Evolutionary conservation across 2,113 vertebrate species (phyloP).

Genomic region (Hippocampus comes): DNA sequence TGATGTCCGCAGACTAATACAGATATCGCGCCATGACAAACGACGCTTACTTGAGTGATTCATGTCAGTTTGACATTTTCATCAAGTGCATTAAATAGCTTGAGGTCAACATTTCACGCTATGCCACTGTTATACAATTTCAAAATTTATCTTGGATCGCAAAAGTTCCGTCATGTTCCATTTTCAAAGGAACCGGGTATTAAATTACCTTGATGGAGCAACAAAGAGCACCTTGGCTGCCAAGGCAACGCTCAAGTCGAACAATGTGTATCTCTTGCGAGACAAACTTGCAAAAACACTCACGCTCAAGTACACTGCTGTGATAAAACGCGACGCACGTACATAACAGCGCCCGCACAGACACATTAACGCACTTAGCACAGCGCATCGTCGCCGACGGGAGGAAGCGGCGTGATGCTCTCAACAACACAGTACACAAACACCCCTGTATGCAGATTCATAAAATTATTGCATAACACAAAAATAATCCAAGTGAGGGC

Average conservation of each 20-base stretch:
- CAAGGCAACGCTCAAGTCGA: constrained; percentile 57
- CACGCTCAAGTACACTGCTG: constrained; percentile 39
- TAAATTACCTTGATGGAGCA: constrained; percentile 39
- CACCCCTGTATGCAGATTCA: not conserved
- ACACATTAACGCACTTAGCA: not conserved
- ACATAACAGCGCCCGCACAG: constrained; percentile 20
- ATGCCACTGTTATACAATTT: not conserved
- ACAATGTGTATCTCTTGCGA: constrained; percentile 55
- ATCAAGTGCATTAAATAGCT: not conserved
- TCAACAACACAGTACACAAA: no score
- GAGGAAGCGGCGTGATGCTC: constrained; percentile 19
- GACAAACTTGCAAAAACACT: constrained; percentile 16
- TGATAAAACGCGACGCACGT: constrained; percentile 8
- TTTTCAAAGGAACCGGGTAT: constrained; percentile 9
- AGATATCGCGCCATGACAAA: no score
- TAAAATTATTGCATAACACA: not conserved
- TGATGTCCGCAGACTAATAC: no score
- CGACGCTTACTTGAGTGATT: not conserved
- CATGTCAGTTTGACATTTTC: not conserved
- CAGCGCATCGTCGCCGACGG: not conserved
- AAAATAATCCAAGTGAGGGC: not conserved
- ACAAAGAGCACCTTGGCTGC: constrained; percentile 47
- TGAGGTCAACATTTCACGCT: not conserved
- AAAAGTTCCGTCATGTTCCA: not conserved
- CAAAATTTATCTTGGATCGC: not conserved